Conservation (phyloP, 2,797 vertebrate genomes). For the Furcifer pardalis region DNA sequence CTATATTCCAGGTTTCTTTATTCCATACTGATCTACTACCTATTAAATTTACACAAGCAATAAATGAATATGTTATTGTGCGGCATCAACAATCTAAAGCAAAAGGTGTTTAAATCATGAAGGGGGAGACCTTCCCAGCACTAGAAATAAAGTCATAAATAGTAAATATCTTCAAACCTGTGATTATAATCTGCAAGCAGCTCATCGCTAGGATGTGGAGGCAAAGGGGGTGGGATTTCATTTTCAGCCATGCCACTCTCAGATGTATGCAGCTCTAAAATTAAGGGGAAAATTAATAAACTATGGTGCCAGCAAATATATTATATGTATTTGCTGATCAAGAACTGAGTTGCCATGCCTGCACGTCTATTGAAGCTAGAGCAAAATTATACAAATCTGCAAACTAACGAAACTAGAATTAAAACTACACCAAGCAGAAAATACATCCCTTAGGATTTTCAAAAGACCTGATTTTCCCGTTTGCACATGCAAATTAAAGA, state of each 20-base stretch:
- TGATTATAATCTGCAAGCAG: constrained; percentile 72
- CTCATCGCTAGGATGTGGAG: constrained; percentile 76
- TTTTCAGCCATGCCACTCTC: constrained; percentile 73
- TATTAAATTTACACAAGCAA: not conserved
- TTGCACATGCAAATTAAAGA: constrained; percentile 66
- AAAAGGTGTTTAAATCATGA: not conserved
- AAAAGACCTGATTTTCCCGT: constrained; percentile 64
- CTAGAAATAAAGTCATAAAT: not conserved
- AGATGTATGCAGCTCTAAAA: constrained; percentile 67
- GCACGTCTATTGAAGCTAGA: constrained; percentile 53
- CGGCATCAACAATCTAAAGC: not conserved
- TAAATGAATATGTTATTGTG: not conserved
- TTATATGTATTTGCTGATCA: constrained; percentile 55
- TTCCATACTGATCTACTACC: no score
- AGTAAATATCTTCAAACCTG: constrained; percentile 66
- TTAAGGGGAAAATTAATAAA: constrained; percentile 52
- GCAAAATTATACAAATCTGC: constrained; percentile 68
- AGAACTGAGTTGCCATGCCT: constrained; percentile 49
- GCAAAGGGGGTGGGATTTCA: constrained; percentile 75
- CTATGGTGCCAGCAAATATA: constrained; percentile 25
- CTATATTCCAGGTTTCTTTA: no score
- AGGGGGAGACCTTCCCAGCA: constrained; percentile 10
- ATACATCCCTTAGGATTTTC: constrained; percentile 59
- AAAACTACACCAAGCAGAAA: constrained; percentile 70
- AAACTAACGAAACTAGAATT: constrained; percentile 70